A percentile compares a stretch with the other conserved stretches of the same genome.
Evolutionary conservation across 2,888 invertebrate genomes (phyloP).

Genomic region (Iphiclides podalirius): DNA sequence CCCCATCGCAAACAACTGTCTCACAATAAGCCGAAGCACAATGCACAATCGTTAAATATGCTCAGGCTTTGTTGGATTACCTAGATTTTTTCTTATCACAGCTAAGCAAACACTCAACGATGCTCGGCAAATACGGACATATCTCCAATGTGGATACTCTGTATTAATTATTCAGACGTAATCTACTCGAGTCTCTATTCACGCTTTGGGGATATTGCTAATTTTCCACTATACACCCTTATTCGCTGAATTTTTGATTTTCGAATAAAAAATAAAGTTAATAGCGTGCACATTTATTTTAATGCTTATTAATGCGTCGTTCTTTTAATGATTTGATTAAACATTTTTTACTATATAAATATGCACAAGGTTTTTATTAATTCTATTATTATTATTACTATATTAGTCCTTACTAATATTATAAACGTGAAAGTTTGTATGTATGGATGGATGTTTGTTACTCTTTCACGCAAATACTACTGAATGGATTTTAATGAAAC

Average conservation of each 20-base stretch:
- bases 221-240: neutral
- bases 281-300: neutral
- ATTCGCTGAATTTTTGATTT: slow-evolving; percentile 5
- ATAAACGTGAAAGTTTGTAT: too few relatives aligned
- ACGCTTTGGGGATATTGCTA: slow-evolving; percentile 7
- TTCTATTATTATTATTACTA: too few relatives aligned
- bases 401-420: too few relatives aligned
- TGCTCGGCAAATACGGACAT: slow-evolving; percentile 8
- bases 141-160: slow-evolving; percentile 10
- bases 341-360: too few relatives aligned
- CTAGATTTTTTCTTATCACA: slow-evolving; percentile 25
- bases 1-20: slow-evolving; percentile 15
- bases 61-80: slow-evolving; percentile 23
- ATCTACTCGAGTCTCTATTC: slow-evolving; percentile 7
- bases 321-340: too few relatives aligned
- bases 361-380: too few relatives aligned
- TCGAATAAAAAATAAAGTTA: too few relatives aligned
- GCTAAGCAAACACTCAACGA: slow-evolving; percentile 16
- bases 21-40: slow-evolving; percentile 21
- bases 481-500: too few relatives aligned
- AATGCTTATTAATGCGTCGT: neutral
- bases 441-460: too few relatives aligned
- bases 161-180: slow-evolving; percentile 23
- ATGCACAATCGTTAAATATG: slow-evolving; percentile 22
- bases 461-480: too few relatives aligned